Evolutionary conservation across 2,888 invertebrate genomes (phyloP).

Genomic region (Athalia circularis): DNA sequence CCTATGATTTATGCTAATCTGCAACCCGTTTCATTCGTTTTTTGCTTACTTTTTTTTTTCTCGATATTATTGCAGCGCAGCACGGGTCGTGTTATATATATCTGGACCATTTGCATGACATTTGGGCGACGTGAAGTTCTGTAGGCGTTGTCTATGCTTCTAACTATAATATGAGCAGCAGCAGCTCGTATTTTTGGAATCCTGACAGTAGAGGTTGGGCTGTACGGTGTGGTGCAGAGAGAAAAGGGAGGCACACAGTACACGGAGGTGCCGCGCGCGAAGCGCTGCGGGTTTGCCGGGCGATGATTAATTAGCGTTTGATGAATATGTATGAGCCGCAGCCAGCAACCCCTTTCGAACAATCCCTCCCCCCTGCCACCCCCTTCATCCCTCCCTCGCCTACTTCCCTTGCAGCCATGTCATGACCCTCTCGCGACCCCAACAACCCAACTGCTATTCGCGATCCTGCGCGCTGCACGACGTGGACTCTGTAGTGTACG

Average conservation of each 20-base stretch:
- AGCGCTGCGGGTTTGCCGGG: constrained; percentile 63
- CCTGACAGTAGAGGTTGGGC: constrained; percentile 5
- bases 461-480: background rate
- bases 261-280: constrained; percentile 40
- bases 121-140: no score
- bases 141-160: no score
- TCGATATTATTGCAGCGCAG: no score
- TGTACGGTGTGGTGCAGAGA: constrained; percentile 52
- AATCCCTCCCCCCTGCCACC: constrained; percentile 52
- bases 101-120: no score
- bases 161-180: no score
- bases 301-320: constrained; percentile 74
- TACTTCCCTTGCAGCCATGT: background rate
- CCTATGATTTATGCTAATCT: no score
- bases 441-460: constrained; percentile 4
- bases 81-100: no score
- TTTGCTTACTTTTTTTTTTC: no score
- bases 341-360: constrained; percentile 54
- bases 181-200: constrained; percentile 36
- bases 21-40: no score
- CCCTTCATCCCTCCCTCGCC: constrained; percentile 32
- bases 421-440: constrained; percentile 19
- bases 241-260: constrained; percentile 46
- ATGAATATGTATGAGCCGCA: constrained; percentile 72
- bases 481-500: background rate